These are phyloP conservation scores for Penaeus chinensis DNA, from an alignment of 1,140 invertebrate species.

Conservation along the genomic window DNA sequence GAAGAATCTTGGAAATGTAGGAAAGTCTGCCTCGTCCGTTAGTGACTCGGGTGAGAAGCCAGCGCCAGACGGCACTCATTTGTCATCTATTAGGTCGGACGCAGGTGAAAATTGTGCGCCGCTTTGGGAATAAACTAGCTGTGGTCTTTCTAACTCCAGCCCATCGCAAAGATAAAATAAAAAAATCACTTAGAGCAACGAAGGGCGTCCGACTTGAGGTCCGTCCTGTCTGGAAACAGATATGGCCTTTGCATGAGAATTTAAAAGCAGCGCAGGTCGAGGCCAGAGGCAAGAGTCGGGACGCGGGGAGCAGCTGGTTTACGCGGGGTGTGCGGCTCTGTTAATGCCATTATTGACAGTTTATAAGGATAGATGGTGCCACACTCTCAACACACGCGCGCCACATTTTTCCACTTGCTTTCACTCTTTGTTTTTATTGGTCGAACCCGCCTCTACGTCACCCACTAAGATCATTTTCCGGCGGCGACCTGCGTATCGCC, in stretches of 20 bases:
- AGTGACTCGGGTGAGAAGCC: no score
- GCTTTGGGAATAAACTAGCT: no score
- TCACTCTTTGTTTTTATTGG: conserved; percentile 38
- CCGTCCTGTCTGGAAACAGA: neutral
- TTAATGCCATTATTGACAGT: conserved; percentile 61
- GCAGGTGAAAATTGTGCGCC: no score
- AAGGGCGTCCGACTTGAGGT: neutral
- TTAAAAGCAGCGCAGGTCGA: conserved; percentile 9
- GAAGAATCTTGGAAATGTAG: neutral
- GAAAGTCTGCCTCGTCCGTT: neutral
- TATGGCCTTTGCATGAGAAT: neutral
- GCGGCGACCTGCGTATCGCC: no score
- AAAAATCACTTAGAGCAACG: neutral
- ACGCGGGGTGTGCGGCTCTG: conserved; percentile 50
- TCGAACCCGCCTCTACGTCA: neutral
- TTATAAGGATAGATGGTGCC: conserved; percentile 59
- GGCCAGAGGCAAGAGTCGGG: conserved; percentile 26
- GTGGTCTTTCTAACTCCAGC: no score
- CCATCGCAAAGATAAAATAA: no score
- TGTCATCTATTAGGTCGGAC: neutral
- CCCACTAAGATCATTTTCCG: no score
- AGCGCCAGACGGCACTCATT: neutral
- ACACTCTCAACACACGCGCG: conserved; percentile 49
- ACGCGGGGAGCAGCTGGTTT: conserved; percentile 49
- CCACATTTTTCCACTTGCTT: conserved; percentile 49